Base-by-base conservation (phyloP, 92 coral and sea anemone genomes). In the Desmophyllum pertusum region DNA sequence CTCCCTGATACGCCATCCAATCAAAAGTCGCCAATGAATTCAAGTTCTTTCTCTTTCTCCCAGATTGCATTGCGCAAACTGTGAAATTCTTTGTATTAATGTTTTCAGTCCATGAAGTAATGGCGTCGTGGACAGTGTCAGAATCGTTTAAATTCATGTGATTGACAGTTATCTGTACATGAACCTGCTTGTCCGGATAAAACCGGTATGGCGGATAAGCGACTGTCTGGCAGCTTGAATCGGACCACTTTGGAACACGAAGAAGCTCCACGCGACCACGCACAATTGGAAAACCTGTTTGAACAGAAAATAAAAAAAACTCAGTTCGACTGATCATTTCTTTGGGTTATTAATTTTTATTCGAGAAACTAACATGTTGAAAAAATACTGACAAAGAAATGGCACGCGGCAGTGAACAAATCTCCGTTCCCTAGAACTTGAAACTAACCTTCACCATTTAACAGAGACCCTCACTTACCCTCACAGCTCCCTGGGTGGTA, bases 101-200 rank as follows among this genome's bases (percentile, higher is more conserved):
- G 65, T 87, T 87, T 78, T 87, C 90, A 33, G 76, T 81, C 90
- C 90, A 87, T 46, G 86, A 65, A 14, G 84, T 81, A 31, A 76
- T 78, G 65, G 90, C 90, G 81, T 87, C 90, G 55, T 87, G 90
- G 40, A 87, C 90, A 37, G 74, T 78, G 75, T 67, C 73, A 63
- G 81, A 41, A 81, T 87, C 66, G 41, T 85, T 79, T 5, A 85
- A 31, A 73, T 87, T 87, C 33, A 81, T 40, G 80, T 90, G 93
- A 78, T 88, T 90, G 77, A 83, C 88, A 46, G 89, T 87, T 39
- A 79, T 70, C 73, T 90, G 93, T 33, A 90, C 88, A 81, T 87
- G 93, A 1, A 90, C 91, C 37, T 71, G 91, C 51, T 83, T 90
- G 76, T 61, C 67, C 1, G 67, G 67, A 61, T 61, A 61, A 63